Conservation (phyloP, 92 coral and sea anemone species). For the Plumapathes pennacea region DNA sequence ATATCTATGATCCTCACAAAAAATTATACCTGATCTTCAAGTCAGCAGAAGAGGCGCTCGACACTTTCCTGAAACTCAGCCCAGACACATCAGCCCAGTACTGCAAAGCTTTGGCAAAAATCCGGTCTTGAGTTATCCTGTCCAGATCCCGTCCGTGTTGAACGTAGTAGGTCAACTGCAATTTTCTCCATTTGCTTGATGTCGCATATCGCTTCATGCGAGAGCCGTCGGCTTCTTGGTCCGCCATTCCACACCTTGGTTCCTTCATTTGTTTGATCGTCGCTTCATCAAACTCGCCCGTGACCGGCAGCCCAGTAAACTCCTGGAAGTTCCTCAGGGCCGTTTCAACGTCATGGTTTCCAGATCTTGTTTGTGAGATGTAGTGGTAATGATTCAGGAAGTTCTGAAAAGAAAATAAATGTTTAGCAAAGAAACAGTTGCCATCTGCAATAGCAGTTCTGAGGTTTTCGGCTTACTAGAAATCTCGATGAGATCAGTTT, state of each 20-base stretch:
- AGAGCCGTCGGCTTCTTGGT: neutral
- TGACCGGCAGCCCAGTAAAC: conserved; percentile 31
- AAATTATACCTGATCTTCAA: conserved; percentile 36
- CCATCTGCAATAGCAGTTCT: too few species aligned
- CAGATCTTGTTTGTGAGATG: conserved; percentile 44
- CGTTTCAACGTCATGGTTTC: conserved; percentile 21
- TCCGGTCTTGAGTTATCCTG: conserved; percentile 4
- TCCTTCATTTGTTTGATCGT: conserved; percentile 38
- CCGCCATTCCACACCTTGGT: conserved; percentile 51
- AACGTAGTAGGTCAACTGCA: conserved; percentile 28
- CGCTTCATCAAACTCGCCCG: conserved; percentile 33
- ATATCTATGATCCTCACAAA: too few species aligned
- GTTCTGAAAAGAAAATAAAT: conserved; percentile 6
- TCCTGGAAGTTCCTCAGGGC: conserved; percentile 40
- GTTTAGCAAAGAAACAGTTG: too few species aligned
- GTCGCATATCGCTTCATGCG: conserved; percentile 35
- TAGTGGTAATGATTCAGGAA: conserved; percentile 45
- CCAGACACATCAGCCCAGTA: conserved; percentile 43
- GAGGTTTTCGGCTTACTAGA: too few species aligned
- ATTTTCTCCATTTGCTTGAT: conserved; percentile 30
- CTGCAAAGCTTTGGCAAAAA: conserved; percentile 36
- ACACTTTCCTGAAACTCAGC: conserved; percentile 9
- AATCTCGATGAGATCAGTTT: too few species aligned
- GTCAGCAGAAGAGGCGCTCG: conserved; percentile 17
- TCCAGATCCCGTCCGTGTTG: conserved; percentile 39